phyloP scores from a whole-genome alignment of 2,113 vertebrate species.

The Psephotus haematonotus region DNA sequence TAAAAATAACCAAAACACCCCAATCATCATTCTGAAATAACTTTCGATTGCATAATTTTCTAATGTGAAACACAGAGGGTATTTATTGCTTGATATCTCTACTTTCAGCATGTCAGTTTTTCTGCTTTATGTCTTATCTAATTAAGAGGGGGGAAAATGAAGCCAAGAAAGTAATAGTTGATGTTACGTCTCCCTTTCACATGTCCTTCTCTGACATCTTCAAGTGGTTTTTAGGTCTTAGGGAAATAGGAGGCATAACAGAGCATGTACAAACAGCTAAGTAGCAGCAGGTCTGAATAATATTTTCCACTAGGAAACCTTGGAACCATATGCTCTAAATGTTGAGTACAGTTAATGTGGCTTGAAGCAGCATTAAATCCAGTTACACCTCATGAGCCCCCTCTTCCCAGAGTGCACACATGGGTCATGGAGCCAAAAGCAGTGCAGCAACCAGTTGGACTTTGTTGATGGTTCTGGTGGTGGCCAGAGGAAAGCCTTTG shows the following conservation, averaged over 20 bases:
- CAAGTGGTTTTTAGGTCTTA: neutral
- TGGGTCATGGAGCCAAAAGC: constrained; percentile 25
- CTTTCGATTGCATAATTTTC: neutral
- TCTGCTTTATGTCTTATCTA: neutral
- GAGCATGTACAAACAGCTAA: neutral
- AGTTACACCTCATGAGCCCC: neutral
- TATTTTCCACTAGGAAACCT: constrained; percentile 16
- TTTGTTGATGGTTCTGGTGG: neutral
- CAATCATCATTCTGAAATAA: neutral
- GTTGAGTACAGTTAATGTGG: constrained; percentile 17
- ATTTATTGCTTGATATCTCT: neutral
- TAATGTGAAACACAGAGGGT: neutral
- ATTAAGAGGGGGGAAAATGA: fast-evolving
- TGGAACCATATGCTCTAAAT: constrained; percentile 6
- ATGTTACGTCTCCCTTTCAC: neutral
- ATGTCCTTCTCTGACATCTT: neutral
- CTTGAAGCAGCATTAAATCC: constrained; percentile 48
- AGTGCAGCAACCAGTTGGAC: constrained; percentile 13
- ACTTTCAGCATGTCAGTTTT: neutral
- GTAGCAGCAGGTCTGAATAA: neutral
- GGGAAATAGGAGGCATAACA: neutral
- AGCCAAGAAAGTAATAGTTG: neutral
- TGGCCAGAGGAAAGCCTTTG: neutral
- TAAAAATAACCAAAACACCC: neutral
- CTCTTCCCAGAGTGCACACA: neutral